A percentile compares a stretch with the other conserved stretches of the same genome.
Conservation (phyloP, 2,888 invertebrate genomes). For the Hirtodrosophila cameraria region DNA sequence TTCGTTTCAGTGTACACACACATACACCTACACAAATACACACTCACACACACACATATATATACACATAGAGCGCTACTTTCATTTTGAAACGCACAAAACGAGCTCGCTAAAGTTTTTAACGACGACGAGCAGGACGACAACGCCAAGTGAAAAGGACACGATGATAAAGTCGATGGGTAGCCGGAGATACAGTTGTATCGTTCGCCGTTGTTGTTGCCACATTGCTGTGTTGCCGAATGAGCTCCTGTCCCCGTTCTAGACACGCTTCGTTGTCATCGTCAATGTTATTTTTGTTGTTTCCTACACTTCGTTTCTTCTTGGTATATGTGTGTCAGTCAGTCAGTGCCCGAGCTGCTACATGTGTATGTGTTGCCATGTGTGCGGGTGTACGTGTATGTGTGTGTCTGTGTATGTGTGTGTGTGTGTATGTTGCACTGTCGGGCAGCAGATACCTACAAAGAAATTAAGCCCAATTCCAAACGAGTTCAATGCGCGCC, state of each 20-base stretch:
- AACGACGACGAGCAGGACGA: conserved; percentile 40
- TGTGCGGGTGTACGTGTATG: conserved; percentile 14
- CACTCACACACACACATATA: conserved; percentile 17
- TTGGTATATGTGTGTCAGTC: conserved; percentile 77
- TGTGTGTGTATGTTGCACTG: conserved; percentile 31
- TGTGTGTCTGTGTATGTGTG: conserved; percentile 21
- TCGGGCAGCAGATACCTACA: conserved; percentile 70
- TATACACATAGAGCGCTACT: conserved; percentile 50
- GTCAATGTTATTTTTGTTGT: conserved; percentile 78
- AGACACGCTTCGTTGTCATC: conserved; percentile 59
- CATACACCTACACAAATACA: conserved; percentile 19
- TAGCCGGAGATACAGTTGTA: conserved; percentile 70
- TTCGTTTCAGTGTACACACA: conserved; percentile 21
- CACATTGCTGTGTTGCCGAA: conserved; percentile 26
- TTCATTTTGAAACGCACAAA: conserved; percentile 59
- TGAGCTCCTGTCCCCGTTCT: conserved; percentile 33
- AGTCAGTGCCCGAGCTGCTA: conserved; percentile 64
- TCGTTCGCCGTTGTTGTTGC: conserved; percentile 36
- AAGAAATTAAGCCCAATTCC: conserved; percentile 55
- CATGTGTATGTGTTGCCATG: conserved; percentile 13
- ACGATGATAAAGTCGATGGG: conserved; percentile 78
- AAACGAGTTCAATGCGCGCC: conserved; percentile 72
- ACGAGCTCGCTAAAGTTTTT: conserved; percentile 61
- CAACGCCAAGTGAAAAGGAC: conserved; percentile 48
- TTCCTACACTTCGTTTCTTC: conserved; percentile 50